Base-by-base conservation (phyloP, 2,888 invertebrate genomes). In the Catocala nupta region DNA sequence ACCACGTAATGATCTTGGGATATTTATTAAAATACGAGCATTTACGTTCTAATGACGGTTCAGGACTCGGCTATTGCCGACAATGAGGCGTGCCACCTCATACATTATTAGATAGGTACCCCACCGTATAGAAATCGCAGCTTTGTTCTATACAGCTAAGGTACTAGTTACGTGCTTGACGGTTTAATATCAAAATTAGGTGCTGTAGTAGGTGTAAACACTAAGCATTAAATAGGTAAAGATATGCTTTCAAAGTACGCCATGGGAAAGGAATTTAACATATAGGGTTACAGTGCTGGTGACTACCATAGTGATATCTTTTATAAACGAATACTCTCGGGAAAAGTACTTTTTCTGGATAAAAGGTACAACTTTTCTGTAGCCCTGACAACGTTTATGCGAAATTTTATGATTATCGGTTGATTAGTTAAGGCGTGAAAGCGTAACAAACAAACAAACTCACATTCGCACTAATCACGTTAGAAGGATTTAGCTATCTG, bases 11-110 rank as follows among this genome's bases (percentile, higher is more conserved):
- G 61, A 73, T 78, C 71, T 72, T 75, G 64, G 69, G 81, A 83
- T 87, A 89, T 90, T 89, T 90, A 89, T 89, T 84, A 85, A 88
- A 87, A 87, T 84, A 85, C 81, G 71, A 81, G 87, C 88, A 82
- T 89, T 90, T 87, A 87, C 78, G 77, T 74, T 81, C 75, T 89
- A 90, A 90, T 90, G 87, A 82, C 68, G 54, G 76, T 67, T 78
- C 72, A 84, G 81, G 81, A 83, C 77, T 25, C 72, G 72, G 81
- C 72, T 81, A 86, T 85, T 80, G 77, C 82, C 78, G 73, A 79
- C 81, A 77, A 77, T 77, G 60, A 64, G 76, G 70, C 70, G 68
- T 79, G 73, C 77, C 80, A 81, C 82, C 83, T 82, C 69, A 78
- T 79, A 80, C 71, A 68, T 68, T 66, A 74, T 73, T 72, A 73